phyloP scores from a whole-genome alignment of 2,888 invertebrate genomes.

The Melikaiella ostensackeni region DNA sequence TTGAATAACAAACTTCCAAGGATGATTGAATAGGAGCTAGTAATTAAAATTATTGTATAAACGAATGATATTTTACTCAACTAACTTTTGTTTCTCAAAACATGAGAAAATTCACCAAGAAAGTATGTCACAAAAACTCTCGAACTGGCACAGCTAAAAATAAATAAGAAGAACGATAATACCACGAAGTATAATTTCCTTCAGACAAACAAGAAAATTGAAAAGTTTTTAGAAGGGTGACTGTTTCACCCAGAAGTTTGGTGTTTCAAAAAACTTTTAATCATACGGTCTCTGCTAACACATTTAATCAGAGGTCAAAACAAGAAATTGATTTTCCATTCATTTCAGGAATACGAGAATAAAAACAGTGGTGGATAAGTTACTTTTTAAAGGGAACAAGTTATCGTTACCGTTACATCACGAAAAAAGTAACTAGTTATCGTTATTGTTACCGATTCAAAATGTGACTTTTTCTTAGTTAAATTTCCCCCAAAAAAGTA shows the following conservation, averaged over 20 bases:
- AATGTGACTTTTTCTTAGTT: no score
- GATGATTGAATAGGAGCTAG: no score
- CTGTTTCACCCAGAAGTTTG: not conserved
- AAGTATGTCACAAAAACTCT: constrained; percentile 1
- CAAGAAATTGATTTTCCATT: not conserved
- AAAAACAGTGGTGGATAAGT: no score
- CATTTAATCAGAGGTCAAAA: not conserved
- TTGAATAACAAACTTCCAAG: no score
- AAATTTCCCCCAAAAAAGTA: no score
- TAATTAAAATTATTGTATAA: not conserved
- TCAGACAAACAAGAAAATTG: not conserved
- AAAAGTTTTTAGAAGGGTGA: not conserved
- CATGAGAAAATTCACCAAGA: not conserved
- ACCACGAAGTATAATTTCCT: not conserved
- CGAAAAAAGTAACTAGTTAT: no score
- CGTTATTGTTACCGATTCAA: no score
- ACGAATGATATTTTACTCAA: not conserved
- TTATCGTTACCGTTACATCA: no score
- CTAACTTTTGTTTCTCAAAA: not conserved
- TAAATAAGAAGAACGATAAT: not conserved
- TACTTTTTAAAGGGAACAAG: no score
- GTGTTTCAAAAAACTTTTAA: not conserved
- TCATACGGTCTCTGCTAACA: not conserved
- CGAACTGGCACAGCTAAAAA: not conserved
- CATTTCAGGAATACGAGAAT: no score